phyloP scores from a whole-genome alignment of 2,113 vertebrate species.

The Tricholaema leucomelas region DNA sequence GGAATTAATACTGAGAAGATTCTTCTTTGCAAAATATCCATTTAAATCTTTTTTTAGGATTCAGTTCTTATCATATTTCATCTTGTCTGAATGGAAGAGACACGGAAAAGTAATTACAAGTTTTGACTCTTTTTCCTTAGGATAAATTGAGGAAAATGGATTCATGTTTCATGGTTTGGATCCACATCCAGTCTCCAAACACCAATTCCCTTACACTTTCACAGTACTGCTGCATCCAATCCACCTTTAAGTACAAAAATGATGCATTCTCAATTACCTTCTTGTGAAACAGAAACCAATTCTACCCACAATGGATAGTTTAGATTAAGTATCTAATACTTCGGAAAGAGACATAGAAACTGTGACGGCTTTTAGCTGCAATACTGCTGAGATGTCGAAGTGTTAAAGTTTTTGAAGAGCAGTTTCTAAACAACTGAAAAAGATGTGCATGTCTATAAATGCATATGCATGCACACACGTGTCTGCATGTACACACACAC shows the following conservation, averaged over 20 bases:
- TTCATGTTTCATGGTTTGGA: background rate
- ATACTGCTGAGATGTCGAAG: background rate
- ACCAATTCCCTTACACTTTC: background rate
- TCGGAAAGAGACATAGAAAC: background rate
- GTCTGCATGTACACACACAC: background rate
- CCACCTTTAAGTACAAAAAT: background rate
- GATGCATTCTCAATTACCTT: background rate
- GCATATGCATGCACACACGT: background rate
- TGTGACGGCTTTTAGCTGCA: background rate
- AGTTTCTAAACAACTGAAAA: background rate
- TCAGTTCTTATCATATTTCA: constrained; percentile 10
- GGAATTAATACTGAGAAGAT: background rate
- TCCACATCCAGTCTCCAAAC: background rate
- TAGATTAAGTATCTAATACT: background rate
- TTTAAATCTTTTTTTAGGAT: background rate
- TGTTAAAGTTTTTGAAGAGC: background rate
- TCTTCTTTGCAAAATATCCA: background rate
- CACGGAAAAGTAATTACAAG: background rate
- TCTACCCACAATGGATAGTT: background rate
- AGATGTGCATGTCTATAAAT: background rate
- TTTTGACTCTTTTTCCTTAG: background rate
- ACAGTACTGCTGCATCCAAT: background rate
- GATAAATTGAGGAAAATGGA: background rate
- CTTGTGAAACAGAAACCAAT: background rate
- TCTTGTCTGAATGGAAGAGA: constrained; percentile 5